Base-by-base conservation (phyloP, 2,888 invertebrate genomes). In the Antitype chi region DNA sequence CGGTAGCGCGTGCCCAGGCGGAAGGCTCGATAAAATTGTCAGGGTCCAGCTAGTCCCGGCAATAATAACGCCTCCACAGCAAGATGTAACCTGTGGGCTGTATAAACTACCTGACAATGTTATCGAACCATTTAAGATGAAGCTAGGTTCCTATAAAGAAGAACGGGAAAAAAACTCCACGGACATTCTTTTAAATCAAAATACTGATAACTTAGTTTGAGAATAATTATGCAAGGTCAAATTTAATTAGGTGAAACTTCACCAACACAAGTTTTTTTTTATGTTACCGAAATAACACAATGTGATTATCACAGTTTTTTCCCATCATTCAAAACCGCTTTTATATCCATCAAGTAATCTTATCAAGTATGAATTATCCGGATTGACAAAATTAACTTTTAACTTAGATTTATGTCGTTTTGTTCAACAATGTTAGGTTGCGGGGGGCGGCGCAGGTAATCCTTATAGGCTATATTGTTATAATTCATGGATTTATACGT, bases 321-420 rank as follows among this genome's bases (percentile, higher is more conserved):
- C 23, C 23, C 66, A 23, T 23, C 2, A 28, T 67, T 67, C 2
- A 67, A 66, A 49, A 67, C 23, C 28, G 5, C 7, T 20, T 49
- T 4, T 66, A 47, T 13, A 47, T 47, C 11, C 49, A 49, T 23
- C 49, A 23, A 23, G 23, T 49, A n/a, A n/a, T n/a, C n/a, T n/a
- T n/a, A n/a, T n/a, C n/a, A n/a, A n/a, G n/a, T n/a, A n/a, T n/a
- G 96, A 95, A 96, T 96, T 96, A 96, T 95, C 94, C 94, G 95
- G 95, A 96, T 96, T 96, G 96, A 96, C 95, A 95, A 96, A 96
- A 96, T 96, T 96, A 96, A 96, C 96, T 96, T 96, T 96, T 96
- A 96, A 96, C 95, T 95, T 92, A 94, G 94, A 96, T 96, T 96
- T 96, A 96, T 95, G 94, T 93, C 90, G 91, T 91, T 91, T 89